Base-by-base conservation (phyloP, 2,113 vertebrate species). In the Hemibagrus wyckioides region DNA sequence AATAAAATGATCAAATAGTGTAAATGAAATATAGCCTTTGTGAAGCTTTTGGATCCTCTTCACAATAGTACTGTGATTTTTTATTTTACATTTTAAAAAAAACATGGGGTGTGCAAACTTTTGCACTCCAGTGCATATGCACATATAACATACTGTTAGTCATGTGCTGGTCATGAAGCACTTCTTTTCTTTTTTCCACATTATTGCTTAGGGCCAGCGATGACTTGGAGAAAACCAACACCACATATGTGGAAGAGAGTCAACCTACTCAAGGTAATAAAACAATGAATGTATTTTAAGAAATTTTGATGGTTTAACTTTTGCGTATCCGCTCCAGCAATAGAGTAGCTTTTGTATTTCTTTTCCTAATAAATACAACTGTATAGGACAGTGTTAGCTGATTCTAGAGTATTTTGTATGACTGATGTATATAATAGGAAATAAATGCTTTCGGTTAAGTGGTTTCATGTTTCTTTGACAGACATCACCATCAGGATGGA, bases 211-310 rank as follows among this genome's bases (percentile, higher is more conserved):
- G 98, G 93, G 97, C 97, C 88, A 97, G 95, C 1, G 98, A 99
- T 93, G 98, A 99, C 87, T 96, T 95, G 0, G 98, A 99, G 93
- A 99, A 99, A 94, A 98, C 97, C 86, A 98, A 96, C 87, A 97
- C 97, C 63, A 97, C 97, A 9, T 99, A 98, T 89, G 94, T 97
- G 92, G 98, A 99, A 30, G 96, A 98, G 85, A 95, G 96, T 30
- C 97, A 97, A 92, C 97, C 95, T 0, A 93, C 94, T 2, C 97
- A 96, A 96, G 98, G 98, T 99, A 93, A 54, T 69, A n/a, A 33
- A 44, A 44, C 36, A 41, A 23, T 57, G 28, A n/a, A 23, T 39
- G 73, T 21, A 7, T 71, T 71, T 71, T 71, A 39, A 71, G 33
- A 11, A 79, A 30, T 9, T 75, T 3, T 30, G 9, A 48, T n/a